Conservation (phyloP, 1,140 invertebrate genomes). For the Drosophila bocki region DNA sequence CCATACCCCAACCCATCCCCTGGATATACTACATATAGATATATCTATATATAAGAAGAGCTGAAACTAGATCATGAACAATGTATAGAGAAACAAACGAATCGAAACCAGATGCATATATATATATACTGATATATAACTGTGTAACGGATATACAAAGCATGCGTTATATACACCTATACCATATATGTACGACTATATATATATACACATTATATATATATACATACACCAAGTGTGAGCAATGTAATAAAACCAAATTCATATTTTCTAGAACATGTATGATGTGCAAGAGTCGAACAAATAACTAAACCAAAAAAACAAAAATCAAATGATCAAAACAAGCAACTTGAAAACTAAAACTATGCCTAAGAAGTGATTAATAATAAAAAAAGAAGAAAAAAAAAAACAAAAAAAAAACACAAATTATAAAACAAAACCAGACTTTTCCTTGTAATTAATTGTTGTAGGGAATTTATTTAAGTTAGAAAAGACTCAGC, state of each 20-base stretch:
- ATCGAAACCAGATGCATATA: constrained; percentile 43
- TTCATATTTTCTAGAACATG: constrained; percentile 75
- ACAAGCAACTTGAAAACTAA: constrained; percentile 56
- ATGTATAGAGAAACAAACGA: constrained; percentile 63
- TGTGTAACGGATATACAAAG: constrained; percentile 68
- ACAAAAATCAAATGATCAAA: constrained; percentile 47
- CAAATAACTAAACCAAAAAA: constrained; percentile 41
- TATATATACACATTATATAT: constrained; percentile 46
- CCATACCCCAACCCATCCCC: neutral
- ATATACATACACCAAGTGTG: constrained; percentile 52
- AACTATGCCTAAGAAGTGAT: constrained; percentile 68
- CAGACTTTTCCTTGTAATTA: neutral
- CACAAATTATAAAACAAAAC: constrained; percentile 15
- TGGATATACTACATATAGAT: constrained; percentile 11
- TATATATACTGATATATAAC: constrained; percentile 55
- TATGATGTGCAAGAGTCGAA: constrained; percentile 47
- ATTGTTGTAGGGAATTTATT: neutral
- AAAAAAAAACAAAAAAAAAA: constrained; percentile 8
- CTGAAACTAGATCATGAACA: constrained; percentile 74
- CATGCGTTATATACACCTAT: constrained; percentile 72
- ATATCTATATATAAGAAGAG: constrained; percentile 63
- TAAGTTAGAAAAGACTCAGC: neutral
- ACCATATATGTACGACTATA: constrained; percentile 51
- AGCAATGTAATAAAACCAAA: constrained; percentile 76
- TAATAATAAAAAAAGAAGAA: constrained; percentile 49